Evolutionary conservation across 2,113 vertebrate genomes (phyloP), one percentile per base, ranked within the genome.

Genomic region (Geococcyx californianus): DNA sequence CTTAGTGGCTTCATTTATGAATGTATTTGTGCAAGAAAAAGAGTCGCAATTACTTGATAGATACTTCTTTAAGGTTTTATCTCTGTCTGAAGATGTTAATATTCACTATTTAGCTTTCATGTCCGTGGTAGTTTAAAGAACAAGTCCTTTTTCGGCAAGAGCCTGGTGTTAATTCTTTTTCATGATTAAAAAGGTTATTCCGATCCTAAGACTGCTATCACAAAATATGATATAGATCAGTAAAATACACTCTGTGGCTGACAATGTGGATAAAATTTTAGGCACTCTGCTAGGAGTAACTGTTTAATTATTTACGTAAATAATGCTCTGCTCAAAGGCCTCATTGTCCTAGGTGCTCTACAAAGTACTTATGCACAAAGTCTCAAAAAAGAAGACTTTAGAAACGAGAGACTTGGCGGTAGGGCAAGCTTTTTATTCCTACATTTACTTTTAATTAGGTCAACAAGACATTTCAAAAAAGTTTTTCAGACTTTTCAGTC

Each of bases 101-200:
- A 74, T 91, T 94, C 69, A 87, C 90, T 69, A 54, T 56, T 89
- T 78, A 69, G 52, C 60, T 86, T 96, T 90, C 62, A 58, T 63
- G 59, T 88, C 34, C 34, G 16, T 18, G 13, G 67, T 15, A 75
- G 85, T 56, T 88, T 88, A 91, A 94, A 86, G 56, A 94, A 47
- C n/a, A 81, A 89, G 83, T 52, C 13, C 16, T 75, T 91, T 89
- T 87, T 33, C 36, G 93, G 54, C 59, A 42, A 44, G 79, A 68
- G 25, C 42, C 70, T 93, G 72, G 47, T 68, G 38, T 75, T 81
- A 92, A 93, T 83, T 94, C 20, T 64, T 93, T 96, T 92, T 93
- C 90, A 44, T 64, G 24, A 97, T 92, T 90, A 91, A 94, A 97
- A 95, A 93, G 29, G 49, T 90, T 93, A 91, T 64, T 60, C 59